Evolutionary conservation across 2,888 invertebrate species (phyloP).

Genomic region (Drosophila conformis): DNA sequence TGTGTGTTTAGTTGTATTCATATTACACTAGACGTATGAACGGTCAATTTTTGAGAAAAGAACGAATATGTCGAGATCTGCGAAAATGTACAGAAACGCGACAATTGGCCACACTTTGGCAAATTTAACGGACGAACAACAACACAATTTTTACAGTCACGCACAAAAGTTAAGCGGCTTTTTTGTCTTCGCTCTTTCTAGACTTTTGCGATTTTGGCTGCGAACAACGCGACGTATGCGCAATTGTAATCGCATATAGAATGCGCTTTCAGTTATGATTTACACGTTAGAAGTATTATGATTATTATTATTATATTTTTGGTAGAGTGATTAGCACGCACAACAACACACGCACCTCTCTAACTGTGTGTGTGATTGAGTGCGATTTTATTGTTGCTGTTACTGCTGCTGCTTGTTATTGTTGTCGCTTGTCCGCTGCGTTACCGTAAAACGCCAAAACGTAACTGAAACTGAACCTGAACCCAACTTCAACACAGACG

Average conservation of each 20-base stretch:
- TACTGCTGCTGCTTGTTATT: constrained; percentile 10
- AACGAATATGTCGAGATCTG: constrained; percentile 40
- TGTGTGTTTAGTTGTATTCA: neutral
- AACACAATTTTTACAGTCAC: constrained; percentile 56
- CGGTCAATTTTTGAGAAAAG: constrained; percentile 7
- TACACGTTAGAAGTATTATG: constrained; percentile 65
- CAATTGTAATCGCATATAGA: constrained; percentile 54
- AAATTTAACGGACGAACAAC: constrained; percentile 64
- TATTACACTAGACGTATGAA: neutral
- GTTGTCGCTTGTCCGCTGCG: constrained; percentile 63
- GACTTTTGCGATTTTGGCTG: constrained; percentile 1
- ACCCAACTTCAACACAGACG: constrained; percentile 64
- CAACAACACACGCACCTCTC: constrained; percentile 45
- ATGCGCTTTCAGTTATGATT: constrained; percentile 56
- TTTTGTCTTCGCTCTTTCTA: constrained; percentile 1
- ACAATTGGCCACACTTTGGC: constrained; percentile 58
- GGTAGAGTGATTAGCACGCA: constrained; percentile 38
- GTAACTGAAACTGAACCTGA: constrained; percentile 78
- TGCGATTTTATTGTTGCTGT: constrained; percentile 7
- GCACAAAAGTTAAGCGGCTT: constrained; percentile 63
- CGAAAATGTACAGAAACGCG: constrained; percentile 38
- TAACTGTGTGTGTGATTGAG: constrained; percentile 46
- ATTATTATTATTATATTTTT: constrained; percentile 15
- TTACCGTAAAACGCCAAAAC: constrained; percentile 80
- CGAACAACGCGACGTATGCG: constrained; percentile 68